These are phyloP conservation scores for Anthopleura sola DNA, from an alignment of 64 coral and sea anemone genomes.

Conservation along the genomic window DNA sequence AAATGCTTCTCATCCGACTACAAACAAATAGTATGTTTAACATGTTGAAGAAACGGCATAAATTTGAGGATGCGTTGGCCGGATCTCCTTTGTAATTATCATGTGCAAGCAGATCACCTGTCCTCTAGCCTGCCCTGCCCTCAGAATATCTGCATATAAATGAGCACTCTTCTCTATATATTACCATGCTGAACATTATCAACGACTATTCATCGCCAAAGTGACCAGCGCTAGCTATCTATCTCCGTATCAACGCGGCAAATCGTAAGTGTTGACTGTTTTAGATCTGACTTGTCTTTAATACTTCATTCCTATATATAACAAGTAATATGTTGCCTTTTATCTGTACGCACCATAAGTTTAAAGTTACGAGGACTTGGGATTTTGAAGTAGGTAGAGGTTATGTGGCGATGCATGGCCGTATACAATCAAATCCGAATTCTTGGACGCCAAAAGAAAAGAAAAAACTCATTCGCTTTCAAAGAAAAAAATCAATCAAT, in stretches of 20 bases:
- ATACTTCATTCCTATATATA: neutral
- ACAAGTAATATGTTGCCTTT: neutral
- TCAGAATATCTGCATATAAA: slow-evolving; percentile 1
- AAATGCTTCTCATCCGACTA: neutral
- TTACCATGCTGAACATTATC: neutral
- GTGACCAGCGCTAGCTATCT: neutral
- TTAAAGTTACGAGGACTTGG: neutral
- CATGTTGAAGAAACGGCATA: slow-evolving; percentile 9
- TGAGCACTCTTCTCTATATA: neutral
- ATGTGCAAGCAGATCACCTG: slow-evolving; percentile 7
- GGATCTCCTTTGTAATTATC: slow-evolving; percentile 9
- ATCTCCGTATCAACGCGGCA: neutral
- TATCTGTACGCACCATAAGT: neutral
- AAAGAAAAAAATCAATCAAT: too few species aligned
- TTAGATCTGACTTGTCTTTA: neutral
- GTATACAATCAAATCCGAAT: too few species aligned
- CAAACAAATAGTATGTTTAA: slow-evolving; percentile 23
- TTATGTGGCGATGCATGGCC: too few species aligned
- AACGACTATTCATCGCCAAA: neutral
- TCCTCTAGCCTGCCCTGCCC: neutral
- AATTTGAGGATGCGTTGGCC: neutral
- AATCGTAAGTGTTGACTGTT: slow-evolving; percentile 6
- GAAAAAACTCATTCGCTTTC: too few species aligned
- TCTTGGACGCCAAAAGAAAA: too few species aligned
- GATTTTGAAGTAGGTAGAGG: too few species aligned